These are phyloP conservation scores for Agonum fuliginosum DNA, from an alignment of 2,888 invertebrate species.

Conservation along the genomic window DNA sequence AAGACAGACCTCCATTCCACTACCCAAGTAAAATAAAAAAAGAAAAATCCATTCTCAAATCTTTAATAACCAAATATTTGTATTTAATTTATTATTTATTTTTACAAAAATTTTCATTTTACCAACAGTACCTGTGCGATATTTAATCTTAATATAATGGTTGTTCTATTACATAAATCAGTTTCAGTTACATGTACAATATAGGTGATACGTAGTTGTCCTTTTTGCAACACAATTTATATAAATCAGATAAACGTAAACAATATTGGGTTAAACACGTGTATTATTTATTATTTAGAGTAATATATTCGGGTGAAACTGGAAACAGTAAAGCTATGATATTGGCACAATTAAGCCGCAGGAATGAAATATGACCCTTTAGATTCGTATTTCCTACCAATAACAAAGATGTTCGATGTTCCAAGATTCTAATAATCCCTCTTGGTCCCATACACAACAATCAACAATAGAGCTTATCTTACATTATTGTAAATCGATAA, in stretches of 20 bases:
- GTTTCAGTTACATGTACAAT: too few species aligned
- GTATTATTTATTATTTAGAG: neutral
- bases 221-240: too few species aligned
- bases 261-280: neutral
- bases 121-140: too few species aligned
- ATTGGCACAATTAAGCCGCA: slow-evolving; percentile 11
- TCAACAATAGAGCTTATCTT: neutral
- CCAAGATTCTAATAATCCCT: neutral
- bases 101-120: too few species aligned
- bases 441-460: slow-evolving; percentile 3
- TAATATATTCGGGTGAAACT: neutral
- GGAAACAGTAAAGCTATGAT: slow-evolving; percentile 6
- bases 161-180: too few species aligned
- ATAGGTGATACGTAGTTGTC: too few species aligned
- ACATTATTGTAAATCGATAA: slow-evolving; percentile 5
- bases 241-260: neutral
- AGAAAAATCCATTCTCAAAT: too few species aligned
- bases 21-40: too few species aligned
- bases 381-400: neutral
- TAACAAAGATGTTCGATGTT: neutral
- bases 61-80: too few species aligned
- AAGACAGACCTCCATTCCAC: too few species aligned
- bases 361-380: slow-evolving; percentile 30
- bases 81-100: too few species aligned
- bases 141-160: too few species aligned